A percentile compares a stretch with the other conserved stretches of the same genome.
These are phyloP conservation scores for Myanophis thanlyinensis DNA, from an alignment of 2,113 vertebrate species.

Conservation along the genomic window DNA sequence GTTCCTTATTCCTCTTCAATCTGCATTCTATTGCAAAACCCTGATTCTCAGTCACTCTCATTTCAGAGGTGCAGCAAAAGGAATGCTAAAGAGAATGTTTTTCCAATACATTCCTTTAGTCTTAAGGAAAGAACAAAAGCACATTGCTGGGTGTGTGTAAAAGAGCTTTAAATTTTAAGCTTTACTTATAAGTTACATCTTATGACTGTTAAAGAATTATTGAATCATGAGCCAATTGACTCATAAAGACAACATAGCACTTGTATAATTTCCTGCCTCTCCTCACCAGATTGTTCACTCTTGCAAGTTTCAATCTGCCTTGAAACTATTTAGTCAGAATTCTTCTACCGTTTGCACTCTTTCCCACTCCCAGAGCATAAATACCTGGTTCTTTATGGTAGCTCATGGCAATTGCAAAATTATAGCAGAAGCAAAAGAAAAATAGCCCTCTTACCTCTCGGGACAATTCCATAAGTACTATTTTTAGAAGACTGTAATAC, in stretches of 20 bases:
- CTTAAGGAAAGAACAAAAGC: background rate
- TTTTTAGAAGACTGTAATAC: background rate
- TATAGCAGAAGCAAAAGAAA: background rate
- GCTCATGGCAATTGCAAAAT: background rate
- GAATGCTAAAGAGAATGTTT: background rate
- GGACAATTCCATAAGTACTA: background rate
- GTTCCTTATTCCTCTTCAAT: background rate
- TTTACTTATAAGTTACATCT: background rate
- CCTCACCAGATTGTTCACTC: background rate
- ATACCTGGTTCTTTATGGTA: background rate
- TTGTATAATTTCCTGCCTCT: background rate
- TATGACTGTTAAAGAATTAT: background rate
- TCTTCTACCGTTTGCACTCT: background rate
- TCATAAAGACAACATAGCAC: background rate
- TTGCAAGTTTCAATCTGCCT: background rate
- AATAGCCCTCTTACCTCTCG: background rate
- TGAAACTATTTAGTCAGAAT: background rate
- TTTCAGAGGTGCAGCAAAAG: background rate
- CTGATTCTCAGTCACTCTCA: background rate
- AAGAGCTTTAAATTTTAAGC: background rate
- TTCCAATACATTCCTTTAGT: background rate
- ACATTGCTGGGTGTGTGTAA: background rate
- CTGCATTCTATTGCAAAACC: background rate
- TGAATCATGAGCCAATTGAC: background rate
- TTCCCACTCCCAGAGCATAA: background rate